phyloP scores from a whole-genome alignment of 2,797 vertebrate genomes.

The Squalus acanthias region DNA sequence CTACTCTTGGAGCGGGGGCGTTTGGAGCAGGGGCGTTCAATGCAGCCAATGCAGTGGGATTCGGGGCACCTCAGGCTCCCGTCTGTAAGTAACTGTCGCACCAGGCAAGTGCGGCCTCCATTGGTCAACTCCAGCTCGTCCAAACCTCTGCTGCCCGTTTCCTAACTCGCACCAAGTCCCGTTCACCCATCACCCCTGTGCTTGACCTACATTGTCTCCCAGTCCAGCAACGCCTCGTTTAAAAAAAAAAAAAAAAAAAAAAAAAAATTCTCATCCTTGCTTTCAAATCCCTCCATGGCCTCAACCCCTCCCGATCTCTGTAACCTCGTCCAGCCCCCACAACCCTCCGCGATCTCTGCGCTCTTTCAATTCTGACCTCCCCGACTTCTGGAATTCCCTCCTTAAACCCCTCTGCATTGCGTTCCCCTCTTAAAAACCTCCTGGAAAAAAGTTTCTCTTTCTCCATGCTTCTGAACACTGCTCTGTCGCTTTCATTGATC shows the following conservation, averaged over 20 bases:
- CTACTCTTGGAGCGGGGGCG: constrained; percentile 71
- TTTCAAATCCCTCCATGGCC: neutral
- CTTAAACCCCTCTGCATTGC: too few relatives aligned
- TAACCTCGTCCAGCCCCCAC: neutral
- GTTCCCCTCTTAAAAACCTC: too few relatives aligned
- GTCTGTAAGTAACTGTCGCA: constrained; percentile 65
- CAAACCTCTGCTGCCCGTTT: neutral
- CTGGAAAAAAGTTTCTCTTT: neutral
- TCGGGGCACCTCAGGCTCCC: constrained; percentile 82
- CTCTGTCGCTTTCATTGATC: too few relatives aligned
- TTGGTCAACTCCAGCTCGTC: neutral
- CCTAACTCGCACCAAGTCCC: neutral
- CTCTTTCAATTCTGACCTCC: neutral
- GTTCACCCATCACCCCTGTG: neutral
- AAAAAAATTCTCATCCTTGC: neutral
- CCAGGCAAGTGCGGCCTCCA: too few relatives aligned
- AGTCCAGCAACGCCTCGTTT: neutral
- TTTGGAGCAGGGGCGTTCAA: constrained; percentile 78
- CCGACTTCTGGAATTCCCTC: too few relatives aligned
- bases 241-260: too few relatives aligned
- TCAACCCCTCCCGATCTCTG: neutral
- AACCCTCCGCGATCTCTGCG: neutral
- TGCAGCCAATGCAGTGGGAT: constrained; percentile 70
- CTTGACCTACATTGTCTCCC: neutral
- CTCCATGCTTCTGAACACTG: too few relatives aligned